phyloP scores from a whole-genome alignment of 2,797 vertebrate species.

The Champsocephalus gunnari region DNA sequence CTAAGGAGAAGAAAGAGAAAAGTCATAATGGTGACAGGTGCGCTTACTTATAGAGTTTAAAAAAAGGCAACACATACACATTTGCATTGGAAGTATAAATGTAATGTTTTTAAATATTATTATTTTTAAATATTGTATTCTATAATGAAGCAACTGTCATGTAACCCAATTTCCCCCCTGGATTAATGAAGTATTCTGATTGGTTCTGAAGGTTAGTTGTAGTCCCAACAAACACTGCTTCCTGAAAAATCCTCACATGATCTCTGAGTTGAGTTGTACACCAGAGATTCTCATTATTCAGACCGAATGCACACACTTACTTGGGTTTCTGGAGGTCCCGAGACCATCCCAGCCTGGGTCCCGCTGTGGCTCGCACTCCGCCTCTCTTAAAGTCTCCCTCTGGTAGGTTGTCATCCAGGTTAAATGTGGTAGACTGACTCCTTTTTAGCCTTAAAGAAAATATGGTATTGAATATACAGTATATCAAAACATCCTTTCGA shows the following conservation, averaged over 20 bases:
- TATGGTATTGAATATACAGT: neutral
- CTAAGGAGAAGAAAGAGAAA: conserved; percentile 74
- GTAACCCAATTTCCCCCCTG: too few relatives aligned
- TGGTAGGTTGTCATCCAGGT: conserved; percentile 92
- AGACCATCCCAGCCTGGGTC: conserved; percentile 96
- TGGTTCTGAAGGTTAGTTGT: neutral
- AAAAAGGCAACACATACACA: neutral
- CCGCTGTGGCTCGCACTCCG: conserved; percentile 95
- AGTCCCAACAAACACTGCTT: conserved; percentile 14
- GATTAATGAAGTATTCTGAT: too few relatives aligned
- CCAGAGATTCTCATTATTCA: conserved; percentile 36
- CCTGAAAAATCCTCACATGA: conserved; percentile 6
- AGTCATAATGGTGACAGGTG: neutral
- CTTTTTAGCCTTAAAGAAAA: conserved; percentile 87
- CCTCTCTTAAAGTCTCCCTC: conserved; percentile 95
- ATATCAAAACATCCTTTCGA: neutral
- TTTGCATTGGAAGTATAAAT: neutral
- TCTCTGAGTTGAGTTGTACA: conserved; percentile 17
- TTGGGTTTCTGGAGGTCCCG: conserved; percentile 92
- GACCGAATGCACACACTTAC: conserved; percentile 75
- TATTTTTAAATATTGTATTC: too few relatives aligned
- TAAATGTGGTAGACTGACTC: conserved; percentile 97
- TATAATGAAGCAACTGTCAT: too few relatives aligned
- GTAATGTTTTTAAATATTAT: too few relatives aligned
- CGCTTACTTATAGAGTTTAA: neutral